These are phyloP conservation scores for Osmerus mordax DNA, from an alignment of 2,113 vertebrate genomes.

Conservation along the genomic window DNA sequence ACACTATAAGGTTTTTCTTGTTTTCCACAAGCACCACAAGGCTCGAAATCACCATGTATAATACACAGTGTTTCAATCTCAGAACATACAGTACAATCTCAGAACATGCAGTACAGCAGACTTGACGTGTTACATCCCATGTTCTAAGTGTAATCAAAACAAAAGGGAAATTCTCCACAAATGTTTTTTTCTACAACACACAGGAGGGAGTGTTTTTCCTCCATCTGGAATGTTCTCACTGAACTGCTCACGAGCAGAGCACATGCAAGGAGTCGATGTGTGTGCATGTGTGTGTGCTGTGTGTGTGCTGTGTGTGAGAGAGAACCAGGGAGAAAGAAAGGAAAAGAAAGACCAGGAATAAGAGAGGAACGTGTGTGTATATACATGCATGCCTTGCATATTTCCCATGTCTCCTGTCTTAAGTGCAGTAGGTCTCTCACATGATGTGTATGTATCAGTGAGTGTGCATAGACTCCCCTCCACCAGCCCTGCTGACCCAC, in stretches of 20 bases:
- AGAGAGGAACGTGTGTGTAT: background rate
- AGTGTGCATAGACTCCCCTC: background rate
- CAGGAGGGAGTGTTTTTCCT: background rate
- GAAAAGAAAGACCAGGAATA: conserved; percentile 8
- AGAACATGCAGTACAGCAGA: too few relatives aligned
- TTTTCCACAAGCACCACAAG: too few relatives aligned
- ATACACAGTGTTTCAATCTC: too few relatives aligned
- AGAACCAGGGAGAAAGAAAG: background rate
- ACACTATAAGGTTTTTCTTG: too few relatives aligned
- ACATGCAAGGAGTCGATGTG: background rate
- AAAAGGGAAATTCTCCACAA: background rate
- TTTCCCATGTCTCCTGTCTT: conserved; percentile 1
- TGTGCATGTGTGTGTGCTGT: background rate
- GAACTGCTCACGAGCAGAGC: conserved; percentile 16
- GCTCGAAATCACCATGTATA: too few relatives aligned
- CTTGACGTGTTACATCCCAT: background rate
- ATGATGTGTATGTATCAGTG: conserved; percentile 26
- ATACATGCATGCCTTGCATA: background rate
- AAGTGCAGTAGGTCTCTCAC: conserved; percentile 14
- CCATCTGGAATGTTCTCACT: conserved; percentile 14
- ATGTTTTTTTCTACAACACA: background rate
- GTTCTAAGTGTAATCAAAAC: background rate
- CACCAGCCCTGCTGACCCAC: background rate
- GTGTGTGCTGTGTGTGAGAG: background rate
- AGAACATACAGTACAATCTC: too few relatives aligned